Evolutionary conservation across 2,888 invertebrate species (phyloP).

Genomic region (Choreutis nemorana): DNA sequence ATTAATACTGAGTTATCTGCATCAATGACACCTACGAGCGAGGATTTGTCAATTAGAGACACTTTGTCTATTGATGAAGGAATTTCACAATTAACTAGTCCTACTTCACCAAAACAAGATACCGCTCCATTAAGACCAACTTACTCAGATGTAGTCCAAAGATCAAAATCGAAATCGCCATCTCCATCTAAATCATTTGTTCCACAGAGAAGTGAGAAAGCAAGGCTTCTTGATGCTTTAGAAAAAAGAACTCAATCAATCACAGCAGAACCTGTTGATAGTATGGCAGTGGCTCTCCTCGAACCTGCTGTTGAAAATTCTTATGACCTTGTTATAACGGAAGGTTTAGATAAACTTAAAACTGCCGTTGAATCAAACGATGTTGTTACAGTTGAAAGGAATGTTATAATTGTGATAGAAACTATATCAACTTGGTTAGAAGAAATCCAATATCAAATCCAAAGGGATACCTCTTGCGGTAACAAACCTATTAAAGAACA

Average conservation of each 20-base stretch:
- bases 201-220: constrained; percentile 35
- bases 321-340: constrained; percentile 62
- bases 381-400: constrained; percentile 69
- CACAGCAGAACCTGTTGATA: constrained; percentile 24
- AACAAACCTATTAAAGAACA: constrained; percentile 24
- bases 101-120: constrained; percentile 20
- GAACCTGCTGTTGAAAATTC: constrained; percentile 52
- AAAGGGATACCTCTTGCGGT: constrained; percentile 32
- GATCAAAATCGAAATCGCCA: constrained; percentile 58
- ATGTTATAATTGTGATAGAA: constrained; percentile 78
- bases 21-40: constrained; percentile 51
- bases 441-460: constrained; percentile 83
- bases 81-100: constrained; percentile 45
- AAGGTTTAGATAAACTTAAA: constrained; percentile 65
- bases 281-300: constrained; percentile 37
- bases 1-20: constrained; percentile 55
- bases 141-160: constrained; percentile 57
- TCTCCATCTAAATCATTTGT: constrained; percentile 41
- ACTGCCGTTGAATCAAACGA: constrained; percentile 68
- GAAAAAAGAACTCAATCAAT: constrained; percentile 46
- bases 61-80: constrained; percentile 55
- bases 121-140: constrained; percentile 31
- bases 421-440: constrained; percentile 86
- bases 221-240: constrained; percentile 36
- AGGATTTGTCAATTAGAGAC: constrained; percentile 45